A percentile compares a stretch with the other conserved stretches of the same genome.
phyloP scores from a whole-genome alignment of 2,113 vertebrate genomes.

The Redunca redunca region DNA sequence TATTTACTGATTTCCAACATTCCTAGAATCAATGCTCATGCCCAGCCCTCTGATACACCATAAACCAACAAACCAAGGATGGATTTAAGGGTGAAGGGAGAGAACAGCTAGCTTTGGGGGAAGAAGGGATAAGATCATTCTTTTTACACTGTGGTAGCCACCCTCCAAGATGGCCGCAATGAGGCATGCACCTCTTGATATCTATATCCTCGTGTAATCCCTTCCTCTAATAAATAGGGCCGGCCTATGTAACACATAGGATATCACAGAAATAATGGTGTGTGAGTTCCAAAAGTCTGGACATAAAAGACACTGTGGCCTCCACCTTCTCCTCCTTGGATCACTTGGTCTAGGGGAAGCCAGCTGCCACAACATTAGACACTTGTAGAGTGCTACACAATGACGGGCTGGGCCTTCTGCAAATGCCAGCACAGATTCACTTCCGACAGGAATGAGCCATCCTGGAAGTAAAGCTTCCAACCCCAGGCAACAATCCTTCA shows the following conservation, averaged over 20 bases:
- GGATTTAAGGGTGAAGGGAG: neutral
- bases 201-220: neutral
- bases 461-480: neutral
- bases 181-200: neutral
- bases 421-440: neutral
- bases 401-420: neutral
- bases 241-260: neutral
- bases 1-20: neutral
- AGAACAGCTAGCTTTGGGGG: neutral
- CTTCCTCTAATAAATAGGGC: neutral
- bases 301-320: neutral
- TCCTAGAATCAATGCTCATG: neutral
- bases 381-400: neutral
- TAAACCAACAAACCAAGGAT: neutral
- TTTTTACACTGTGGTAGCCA: neutral
- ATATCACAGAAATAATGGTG: neutral
- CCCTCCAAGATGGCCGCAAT: neutral
- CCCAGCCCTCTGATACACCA: neutral
- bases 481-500: neutral
- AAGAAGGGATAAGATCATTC: neutral
- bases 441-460: neutral
- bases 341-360: neutral
- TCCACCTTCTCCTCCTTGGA: neutral
- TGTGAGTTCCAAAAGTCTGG: neutral
- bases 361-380: neutral